phyloP scores from a whole-genome alignment of 2,113 vertebrate genomes.

The Salvator merianae region DNA sequence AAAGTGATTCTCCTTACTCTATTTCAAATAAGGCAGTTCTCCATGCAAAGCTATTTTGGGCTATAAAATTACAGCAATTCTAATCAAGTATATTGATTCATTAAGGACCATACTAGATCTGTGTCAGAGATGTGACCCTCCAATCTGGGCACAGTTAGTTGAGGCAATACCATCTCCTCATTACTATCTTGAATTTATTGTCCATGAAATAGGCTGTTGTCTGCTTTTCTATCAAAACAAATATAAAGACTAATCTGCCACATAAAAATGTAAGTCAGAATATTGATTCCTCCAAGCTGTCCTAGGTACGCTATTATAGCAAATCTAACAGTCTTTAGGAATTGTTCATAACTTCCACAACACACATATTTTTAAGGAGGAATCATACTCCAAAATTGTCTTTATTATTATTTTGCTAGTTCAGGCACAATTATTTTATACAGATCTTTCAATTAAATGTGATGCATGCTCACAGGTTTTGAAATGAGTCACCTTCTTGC shows the following conservation, averaged over 20 bases:
- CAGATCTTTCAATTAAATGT: conserved; percentile 38
- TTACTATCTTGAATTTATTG: conserved; percentile 81
- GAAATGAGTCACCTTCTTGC: conserved; percentile 15
- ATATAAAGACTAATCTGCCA: conserved; percentile 77
- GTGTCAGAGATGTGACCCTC: conserved; percentile 75
- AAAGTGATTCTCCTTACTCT: conserved; percentile 43
- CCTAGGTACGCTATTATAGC: conserved; percentile 35
- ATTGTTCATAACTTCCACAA: conserved; percentile 44
- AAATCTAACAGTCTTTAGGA: conserved; percentile 25
- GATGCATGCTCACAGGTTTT: conserved; percentile 45
- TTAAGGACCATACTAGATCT: conserved; percentile 70
- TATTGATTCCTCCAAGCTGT: conserved; percentile 59
- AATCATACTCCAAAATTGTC: background rate
- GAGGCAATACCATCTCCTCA: conserved; percentile 72
- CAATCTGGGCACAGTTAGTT: conserved; percentile 76
- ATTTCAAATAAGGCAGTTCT: conserved; percentile 61
- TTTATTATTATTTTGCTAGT: conserved; percentile 48
- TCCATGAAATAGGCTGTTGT: conserved; percentile 80
- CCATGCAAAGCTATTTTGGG: conserved; percentile 67
- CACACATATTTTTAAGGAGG: conserved; percentile 39
- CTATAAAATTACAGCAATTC: conserved; percentile 73
- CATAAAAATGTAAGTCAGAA: conserved; percentile 69
- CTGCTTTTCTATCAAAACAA: conserved; percentile 80
- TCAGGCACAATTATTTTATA: conserved; percentile 15
- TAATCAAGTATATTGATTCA: conserved; percentile 78